phyloP scores from a whole-genome alignment of 1,140 invertebrate species.

The Dendroctonus valens region DNA sequence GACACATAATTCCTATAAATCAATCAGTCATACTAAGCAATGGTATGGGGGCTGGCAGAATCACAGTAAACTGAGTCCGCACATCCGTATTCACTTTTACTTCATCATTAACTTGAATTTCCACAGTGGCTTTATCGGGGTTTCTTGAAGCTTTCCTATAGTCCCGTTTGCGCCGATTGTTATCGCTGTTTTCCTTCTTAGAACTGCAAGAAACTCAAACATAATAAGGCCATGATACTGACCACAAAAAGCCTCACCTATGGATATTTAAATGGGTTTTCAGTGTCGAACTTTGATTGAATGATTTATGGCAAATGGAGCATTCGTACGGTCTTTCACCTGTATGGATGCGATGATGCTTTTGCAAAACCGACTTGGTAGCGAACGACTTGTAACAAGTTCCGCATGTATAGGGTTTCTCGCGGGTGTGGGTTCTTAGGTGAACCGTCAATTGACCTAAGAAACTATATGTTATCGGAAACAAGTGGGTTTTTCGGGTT shows the following conservation, averaged over 20 bases:
- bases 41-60: constrained; percentile 29
- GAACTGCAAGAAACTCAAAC: constrained; percentile 2
- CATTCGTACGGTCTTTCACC: constrained; percentile 40
- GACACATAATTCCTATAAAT: no score
- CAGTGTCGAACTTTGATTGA: constrained; percentile 39
- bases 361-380: constrained; percentile 44
- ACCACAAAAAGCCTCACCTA: constrained; percentile 4
- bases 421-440: constrained; percentile 47
- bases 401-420: constrained; percentile 45
- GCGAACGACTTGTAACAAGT: constrained; percentile 45
- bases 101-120: constrained; percentile 14
- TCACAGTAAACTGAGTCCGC: constrained; percentile 28
- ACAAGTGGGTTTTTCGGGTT: no score
- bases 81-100: constrained; percentile 11
- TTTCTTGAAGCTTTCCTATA: constrained; percentile 2
- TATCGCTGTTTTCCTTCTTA: neutral
- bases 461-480: no score
- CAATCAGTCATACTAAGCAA: no score
- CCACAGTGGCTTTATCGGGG: constrained; percentile 14
- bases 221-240: neutral
- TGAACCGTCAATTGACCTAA: constrained; percentile 42
- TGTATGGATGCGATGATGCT: constrained; percentile 40
- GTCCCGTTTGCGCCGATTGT: neutral
- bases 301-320: constrained; percentile 41
- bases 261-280: constrained; percentile 27